These are phyloP conservation scores for Pedionomus torquatus DNA, from an alignment of 2,113 vertebrate species.

Conservation along the genomic window DNA sequence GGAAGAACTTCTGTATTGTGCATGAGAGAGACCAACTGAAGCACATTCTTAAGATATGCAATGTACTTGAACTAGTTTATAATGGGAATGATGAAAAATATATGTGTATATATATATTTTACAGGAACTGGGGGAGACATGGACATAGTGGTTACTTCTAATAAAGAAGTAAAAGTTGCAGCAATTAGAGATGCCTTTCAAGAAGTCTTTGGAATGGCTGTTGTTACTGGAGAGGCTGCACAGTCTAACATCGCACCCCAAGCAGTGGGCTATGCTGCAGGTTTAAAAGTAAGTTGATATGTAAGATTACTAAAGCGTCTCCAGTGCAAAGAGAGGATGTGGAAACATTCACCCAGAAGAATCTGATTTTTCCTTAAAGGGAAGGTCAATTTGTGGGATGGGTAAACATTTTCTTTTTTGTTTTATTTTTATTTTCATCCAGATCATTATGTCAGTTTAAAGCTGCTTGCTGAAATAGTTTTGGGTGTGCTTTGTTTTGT, in stretches of 20 bases:
- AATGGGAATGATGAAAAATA: background rate
- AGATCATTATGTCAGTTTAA: background rate
- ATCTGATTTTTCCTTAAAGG: background rate
- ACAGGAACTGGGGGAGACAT: conserved; percentile 93
- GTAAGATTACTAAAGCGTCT: background rate
- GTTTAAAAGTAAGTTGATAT: conserved; percentile 84
- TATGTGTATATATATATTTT: background rate
- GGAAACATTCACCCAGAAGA: background rate
- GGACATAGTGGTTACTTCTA: conserved; percentile 93
- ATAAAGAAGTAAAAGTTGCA: conserved; percentile 88
- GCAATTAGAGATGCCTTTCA: conserved; percentile 95
- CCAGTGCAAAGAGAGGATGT: background rate
- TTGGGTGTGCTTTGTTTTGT: background rate
- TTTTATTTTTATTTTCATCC: background rate
- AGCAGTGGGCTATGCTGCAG: conserved; percentile 95
- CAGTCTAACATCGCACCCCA: conserved; percentile 96
- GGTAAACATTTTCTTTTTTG: background rate
- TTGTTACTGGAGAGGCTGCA: conserved; percentile 89
- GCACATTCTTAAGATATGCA: background rate
- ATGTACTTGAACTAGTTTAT: background rate
- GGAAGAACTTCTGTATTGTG: background rate
- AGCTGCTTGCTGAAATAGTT: background rate
- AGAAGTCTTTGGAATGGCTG: conserved; percentile 94
- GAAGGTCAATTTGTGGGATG: background rate
- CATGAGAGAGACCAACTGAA: background rate